Conservation (phyloP, 1,140 invertebrate species). For the Nymphalis io region DNA sequence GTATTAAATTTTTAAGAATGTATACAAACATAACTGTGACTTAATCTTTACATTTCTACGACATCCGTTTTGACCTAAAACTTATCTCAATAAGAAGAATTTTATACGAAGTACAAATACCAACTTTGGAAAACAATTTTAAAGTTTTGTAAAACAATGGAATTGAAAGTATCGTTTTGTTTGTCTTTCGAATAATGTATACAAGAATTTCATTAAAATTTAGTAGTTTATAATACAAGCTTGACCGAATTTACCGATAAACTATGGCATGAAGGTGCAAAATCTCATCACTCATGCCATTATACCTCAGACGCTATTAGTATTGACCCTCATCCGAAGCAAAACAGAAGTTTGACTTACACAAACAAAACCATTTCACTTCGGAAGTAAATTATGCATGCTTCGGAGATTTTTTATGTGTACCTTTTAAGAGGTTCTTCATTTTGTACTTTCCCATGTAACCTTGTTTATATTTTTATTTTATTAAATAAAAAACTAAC, state of each 20-base stretch:
- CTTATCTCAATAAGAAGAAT: no score
- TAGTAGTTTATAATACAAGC: neutral
- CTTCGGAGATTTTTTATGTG: neutral
- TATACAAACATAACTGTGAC: neutral
- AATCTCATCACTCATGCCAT: constrained; percentile 10
- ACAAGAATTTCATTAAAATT: neutral
- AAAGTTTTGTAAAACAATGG: neutral
- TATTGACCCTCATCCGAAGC: neutral
- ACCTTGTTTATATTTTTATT: neutral
- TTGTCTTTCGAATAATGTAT: neutral
- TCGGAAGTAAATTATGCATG: constrained; percentile 8
- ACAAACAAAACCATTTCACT: neutral
- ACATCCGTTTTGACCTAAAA: no score
- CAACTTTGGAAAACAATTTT: neutral
- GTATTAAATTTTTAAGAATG: neutral
- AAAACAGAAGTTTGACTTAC: constrained; percentile 3
- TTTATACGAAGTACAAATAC: no score
- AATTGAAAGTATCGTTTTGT: neutral
- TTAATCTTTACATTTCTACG: neutral
- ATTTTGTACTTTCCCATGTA: neutral
- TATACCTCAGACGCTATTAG: constrained; percentile 8
- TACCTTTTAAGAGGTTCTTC: neutral
- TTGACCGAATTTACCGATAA: constrained; percentile 2
- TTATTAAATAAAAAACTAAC: no score
- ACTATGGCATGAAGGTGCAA: neutral